Conservation (phyloP, 2,888 invertebrate genomes). For the Spodoptera exigua region DNA sequence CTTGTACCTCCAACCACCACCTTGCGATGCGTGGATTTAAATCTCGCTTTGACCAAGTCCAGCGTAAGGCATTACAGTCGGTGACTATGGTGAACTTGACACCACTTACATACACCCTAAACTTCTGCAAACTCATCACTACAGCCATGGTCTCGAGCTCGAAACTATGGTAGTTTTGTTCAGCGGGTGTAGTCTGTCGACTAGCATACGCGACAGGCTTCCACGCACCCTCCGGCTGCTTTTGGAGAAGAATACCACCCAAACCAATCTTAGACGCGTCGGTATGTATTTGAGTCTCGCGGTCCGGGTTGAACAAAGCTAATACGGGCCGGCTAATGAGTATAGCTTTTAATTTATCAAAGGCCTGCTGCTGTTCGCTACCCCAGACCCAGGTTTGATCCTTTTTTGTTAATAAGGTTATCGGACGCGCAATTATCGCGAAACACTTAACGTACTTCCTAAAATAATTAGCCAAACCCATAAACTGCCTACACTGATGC, state of each 20-base stretch:
- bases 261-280: constrained; percentile 5
- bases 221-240: neutral
- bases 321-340: constrained; percentile 1
- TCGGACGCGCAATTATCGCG: no score
- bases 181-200: constrained; percentile 1
- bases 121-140: neutral
- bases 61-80: constrained; percentile 10
- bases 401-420: no score
- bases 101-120: constrained; percentile 8
- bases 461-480: no score
- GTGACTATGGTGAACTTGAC: no score
- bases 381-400: no score
- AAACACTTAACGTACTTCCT: no score
- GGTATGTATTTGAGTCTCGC: constrained; percentile 3
- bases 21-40: constrained; percentile 5
- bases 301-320: neutral
- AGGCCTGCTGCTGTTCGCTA: no score
- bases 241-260: constrained; percentile 1
- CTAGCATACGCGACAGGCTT: constrained; percentile 1
- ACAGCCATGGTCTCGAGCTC: constrained; percentile 12
- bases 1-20: constrained; percentile 15
- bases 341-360: neutral
- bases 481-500: no score
- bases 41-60: constrained; percentile 12
- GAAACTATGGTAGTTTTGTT: neutral